Percentiles rank a stretch among this genome's conserved stretches.
Evolutionary conservation across 2,888 invertebrate species (phyloP).

Genomic region (Anoplius nigerrimus): DNA sequence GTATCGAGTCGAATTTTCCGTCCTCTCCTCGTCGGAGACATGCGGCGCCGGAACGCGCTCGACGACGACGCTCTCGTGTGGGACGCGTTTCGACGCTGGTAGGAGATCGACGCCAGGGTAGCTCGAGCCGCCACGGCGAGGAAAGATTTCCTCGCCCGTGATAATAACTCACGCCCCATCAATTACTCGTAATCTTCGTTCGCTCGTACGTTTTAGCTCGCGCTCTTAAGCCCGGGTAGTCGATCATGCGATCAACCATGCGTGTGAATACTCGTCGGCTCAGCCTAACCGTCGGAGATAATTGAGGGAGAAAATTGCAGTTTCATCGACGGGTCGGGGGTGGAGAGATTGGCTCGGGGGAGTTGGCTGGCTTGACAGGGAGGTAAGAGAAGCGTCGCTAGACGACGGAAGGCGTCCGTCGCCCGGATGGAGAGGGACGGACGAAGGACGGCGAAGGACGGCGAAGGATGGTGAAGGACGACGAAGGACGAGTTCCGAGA

Average conservation of each 20-base stretch:
- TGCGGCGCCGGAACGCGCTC: no score
- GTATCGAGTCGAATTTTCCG: no score
- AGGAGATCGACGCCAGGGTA: no score
- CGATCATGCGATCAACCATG: constrained; percentile 14
- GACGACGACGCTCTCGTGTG: no score
- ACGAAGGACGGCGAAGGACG: background rate
- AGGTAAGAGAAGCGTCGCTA: constrained; percentile 14
- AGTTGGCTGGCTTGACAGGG: constrained; percentile 26
- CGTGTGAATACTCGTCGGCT: constrained; percentile 13
- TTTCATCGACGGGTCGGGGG: constrained; percentile 37
- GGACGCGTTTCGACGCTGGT: no score
- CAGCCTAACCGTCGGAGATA: constrained; percentile 30
- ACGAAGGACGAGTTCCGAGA: no score
- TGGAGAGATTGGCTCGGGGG: constrained; percentile 20
- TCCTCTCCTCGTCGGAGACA: no score
- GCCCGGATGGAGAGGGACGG: background rate
- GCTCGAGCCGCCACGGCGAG: no score
- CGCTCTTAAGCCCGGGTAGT: constrained; percentile 10
- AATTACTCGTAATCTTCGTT: constrained; percentile 12
- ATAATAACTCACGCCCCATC: constrained; percentile 2
- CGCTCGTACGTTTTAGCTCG: constrained; percentile 8
- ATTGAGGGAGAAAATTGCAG: constrained; percentile 48
- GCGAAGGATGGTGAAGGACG: background rate
- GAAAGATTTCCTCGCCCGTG: no score
- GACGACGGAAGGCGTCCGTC: background rate